phyloP scores from a whole-genome alignment of 1,140 invertebrate genomes.

The Drosophila malerkotliana region DNA sequence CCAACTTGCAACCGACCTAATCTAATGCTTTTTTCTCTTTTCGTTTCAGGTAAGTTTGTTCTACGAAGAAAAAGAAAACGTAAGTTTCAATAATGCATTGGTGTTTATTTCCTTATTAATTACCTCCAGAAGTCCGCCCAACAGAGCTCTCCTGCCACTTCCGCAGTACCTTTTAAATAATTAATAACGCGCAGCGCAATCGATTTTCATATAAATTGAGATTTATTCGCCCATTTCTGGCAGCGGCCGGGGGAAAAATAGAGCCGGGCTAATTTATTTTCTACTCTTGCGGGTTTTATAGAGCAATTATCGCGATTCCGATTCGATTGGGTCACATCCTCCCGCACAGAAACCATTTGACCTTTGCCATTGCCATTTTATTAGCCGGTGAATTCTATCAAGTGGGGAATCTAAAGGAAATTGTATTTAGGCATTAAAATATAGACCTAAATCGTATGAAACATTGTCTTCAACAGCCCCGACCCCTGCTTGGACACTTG shows the following conservation, averaged over 20 bases:
- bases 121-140: constrained; percentile 24
- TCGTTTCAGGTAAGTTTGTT: constrained; percentile 75
- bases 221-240: constrained; percentile 54
- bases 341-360: no score
- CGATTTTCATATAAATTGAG: constrained; percentile 82
- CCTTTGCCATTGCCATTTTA: no score
- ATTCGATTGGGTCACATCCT: constrained; percentile 6
- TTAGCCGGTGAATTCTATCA: no score
- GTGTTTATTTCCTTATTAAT: constrained; percentile 60
- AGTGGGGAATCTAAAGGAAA: no score
- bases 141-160: constrained; percentile 53
- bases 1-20: constrained; percentile 2
- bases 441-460: constrained; percentile 68
- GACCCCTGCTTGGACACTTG: constrained; percentile 65
- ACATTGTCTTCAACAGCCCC: constrained; percentile 37
- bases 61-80: constrained; percentile 81
- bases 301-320: constrained; percentile 71
- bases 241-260: constrained; percentile 9
- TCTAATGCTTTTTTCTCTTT: constrained; percentile 28
- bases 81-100: constrained; percentile 58
- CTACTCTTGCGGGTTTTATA: constrained; percentile 72
- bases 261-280: constrained; percentile 68
- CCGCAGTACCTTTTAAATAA: constrained; percentile 68
- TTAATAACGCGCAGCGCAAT: constrained; percentile 70
- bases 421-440: no score